Evolutionary conservation across 1,140 invertebrate species (phyloP).

Genomic region (Drosophila orosa): DNA sequence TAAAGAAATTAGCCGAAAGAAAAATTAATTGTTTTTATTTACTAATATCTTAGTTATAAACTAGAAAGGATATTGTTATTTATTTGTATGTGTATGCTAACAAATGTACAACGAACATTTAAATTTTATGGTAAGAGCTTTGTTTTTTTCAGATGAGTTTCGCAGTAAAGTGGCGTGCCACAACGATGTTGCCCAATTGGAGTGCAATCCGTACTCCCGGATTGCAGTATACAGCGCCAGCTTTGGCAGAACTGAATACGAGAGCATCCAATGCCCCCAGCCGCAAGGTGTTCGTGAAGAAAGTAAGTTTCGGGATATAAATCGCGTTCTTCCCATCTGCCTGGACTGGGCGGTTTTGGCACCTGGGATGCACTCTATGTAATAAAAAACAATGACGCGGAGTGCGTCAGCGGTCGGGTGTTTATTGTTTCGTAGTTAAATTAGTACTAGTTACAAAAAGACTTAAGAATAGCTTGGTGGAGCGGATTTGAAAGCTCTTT

Average conservation of each 20-base stretch:
- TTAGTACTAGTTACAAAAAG: no score
- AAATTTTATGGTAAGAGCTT: conserved; percentile 31
- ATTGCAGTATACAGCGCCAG: conserved; percentile 96
- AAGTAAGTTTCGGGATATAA: conserved; percentile 86
- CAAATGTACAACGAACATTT: conserved; percentile 5
- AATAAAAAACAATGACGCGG: no score
- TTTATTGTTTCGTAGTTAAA: no score
- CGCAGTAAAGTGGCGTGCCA: conserved; percentile 95
- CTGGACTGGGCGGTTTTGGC: no score
- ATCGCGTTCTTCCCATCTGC: conserved; percentile 1
- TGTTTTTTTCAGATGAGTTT: conserved; percentile 91
- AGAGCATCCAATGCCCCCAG: conserved; percentile 94
- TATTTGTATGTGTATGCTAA: neutral
- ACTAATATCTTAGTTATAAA: no score
- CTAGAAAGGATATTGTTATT: no score
- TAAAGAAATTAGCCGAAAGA: no score
- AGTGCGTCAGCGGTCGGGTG: no score
- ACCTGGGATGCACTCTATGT: no score
- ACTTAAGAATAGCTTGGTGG: no score
- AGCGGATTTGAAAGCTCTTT: no score
- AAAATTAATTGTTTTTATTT: no score
- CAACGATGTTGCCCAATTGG: conserved; percentile 92
- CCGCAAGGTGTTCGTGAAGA: conserved; percentile 93
- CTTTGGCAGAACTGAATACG: conserved; percentile 94
- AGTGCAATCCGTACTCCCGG: conserved; percentile 92